Conservation (phyloP, 2,797 vertebrate species). For the Podarcis lilfordi region DNA sequence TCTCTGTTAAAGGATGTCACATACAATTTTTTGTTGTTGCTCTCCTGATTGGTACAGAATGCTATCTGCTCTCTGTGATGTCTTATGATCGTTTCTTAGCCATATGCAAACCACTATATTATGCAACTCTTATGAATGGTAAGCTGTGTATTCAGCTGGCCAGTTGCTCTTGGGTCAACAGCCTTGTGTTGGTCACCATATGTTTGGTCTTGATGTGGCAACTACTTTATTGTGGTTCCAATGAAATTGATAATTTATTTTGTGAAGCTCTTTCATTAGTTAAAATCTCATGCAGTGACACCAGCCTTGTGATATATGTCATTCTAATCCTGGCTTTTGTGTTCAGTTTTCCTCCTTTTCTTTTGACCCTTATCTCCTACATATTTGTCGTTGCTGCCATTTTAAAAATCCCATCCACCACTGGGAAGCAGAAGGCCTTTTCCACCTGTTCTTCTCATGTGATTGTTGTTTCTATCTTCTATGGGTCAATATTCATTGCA, state of each 20-base stretch:
- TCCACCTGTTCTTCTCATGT: slow-evolving; percentile 60
- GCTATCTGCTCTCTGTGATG: slow-evolving; percentile 53
- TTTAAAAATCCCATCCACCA: slow-evolving; percentile 34
- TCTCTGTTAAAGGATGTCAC: slow-evolving; percentile 51
- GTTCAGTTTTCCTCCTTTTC: slow-evolving; percentile 22
- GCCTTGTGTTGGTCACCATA: background rate
- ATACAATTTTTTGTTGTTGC: slow-evolving; percentile 53
- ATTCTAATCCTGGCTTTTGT: background rate
- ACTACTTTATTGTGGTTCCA: slow-evolving; percentile 39
- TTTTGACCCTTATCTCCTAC: slow-evolving; percentile 41
- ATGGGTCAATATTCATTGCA: slow-evolving; percentile 24
- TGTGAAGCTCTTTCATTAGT: slow-evolving; percentile 47
- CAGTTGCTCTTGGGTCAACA: slow-evolving; percentile 21
- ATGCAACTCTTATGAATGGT: slow-evolving; percentile 42
- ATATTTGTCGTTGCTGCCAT: slow-evolving; percentile 47
- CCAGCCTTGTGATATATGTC: background rate
- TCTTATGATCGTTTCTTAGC: slow-evolving; percentile 55
- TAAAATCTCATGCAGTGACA: slow-evolving; percentile 39
- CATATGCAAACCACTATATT: slow-evolving; percentile 59
- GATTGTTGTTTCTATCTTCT: slow-evolving; percentile 45
- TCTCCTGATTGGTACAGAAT: slow-evolving; percentile 46
- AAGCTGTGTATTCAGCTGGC: slow-evolving; percentile 33
- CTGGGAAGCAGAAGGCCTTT: slow-evolving; percentile 16
- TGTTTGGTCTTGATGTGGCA: background rate
- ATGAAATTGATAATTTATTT: slow-evolving; percentile 54